Percentiles rank a stretch among this genome's conserved stretches.
phyloP scores from a whole-genome alignment of 2,888 invertebrate genomes.

The Ellobium chinense region DNA sequence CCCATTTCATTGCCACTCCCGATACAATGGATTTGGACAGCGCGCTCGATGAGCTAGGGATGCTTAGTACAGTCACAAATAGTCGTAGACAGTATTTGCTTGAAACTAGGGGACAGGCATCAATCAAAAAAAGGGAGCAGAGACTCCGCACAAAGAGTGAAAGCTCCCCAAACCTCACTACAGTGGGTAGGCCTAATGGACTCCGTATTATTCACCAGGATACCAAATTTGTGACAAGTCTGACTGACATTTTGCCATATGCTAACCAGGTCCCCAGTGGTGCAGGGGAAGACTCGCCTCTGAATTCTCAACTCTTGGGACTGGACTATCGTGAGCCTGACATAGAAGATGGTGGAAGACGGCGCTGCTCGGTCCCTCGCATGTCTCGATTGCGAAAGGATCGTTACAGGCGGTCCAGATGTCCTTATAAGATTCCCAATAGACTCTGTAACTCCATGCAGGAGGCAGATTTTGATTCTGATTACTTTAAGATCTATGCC shows the following conservation, averaged over 20 bases:
- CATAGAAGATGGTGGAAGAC: conserved; percentile 2
- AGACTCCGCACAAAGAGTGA: conserved; percentile 61
- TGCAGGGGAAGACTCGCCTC: not conserved
- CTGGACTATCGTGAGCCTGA: conserved; percentile 4
- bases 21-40: conserved; percentile 69
- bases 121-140: conserved; percentile 2
- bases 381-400: conserved; percentile 54
- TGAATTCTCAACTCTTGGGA: not conserved
- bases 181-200: conserved; percentile 21
- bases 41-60: conserved; percentile 74
- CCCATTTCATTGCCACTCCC: not conserved
- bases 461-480: conserved; percentile 57
- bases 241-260: not conserved
- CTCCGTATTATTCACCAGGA: conserved; percentile 31
- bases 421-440: conserved; percentile 74
- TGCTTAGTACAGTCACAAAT: conserved; percentile 74
- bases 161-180: conserved; percentile 45
- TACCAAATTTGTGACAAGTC: conserved; percentile 27
- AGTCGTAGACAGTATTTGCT: conserved; percentile 56
- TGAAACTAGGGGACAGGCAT: not conserved
- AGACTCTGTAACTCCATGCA: conserved; percentile 64
- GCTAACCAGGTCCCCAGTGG: not conserved
- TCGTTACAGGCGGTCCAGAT: conserved; percentile 52
- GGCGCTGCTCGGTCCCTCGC: conserved; percentile 35
- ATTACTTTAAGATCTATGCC: conserved; percentile 19